A percentile compares a stretch with the other conserved stretches of the same genome.
phyloP scores from a whole-genome alignment of 2,888 invertebrate genomes.

The Chrysolina americana region DNA sequence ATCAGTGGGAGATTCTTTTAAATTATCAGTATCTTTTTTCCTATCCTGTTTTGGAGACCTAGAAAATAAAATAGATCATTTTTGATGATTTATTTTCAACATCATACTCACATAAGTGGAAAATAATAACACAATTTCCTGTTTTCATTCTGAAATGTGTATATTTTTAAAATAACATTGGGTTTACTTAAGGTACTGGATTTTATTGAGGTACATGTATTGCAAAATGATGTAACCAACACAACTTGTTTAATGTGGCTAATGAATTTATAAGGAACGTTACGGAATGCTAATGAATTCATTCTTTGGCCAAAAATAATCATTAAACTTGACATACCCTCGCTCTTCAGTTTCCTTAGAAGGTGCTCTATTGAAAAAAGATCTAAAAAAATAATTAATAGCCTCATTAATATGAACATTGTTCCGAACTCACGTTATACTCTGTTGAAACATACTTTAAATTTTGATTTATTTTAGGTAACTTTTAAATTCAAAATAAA shows the following conservation, averaged over 20 bases:
- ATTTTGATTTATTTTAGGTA: not conserved
- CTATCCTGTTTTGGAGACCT: not conserved
- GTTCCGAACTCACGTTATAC: constrained; percentile 63
- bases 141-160: not conserved
- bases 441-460: constrained; percentile 62
- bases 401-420: not conserved
- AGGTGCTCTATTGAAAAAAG: constrained; percentile 44
- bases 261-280: not conserved
- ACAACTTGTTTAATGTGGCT: not conserved
- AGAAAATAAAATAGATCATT: constrained; percentile 8
- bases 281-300: not conserved
- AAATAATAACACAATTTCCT: not conserved
- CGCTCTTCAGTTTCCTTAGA: constrained; percentile 33
- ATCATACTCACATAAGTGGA: not conserved
- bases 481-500: not conserved
- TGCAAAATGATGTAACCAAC: not conserved
- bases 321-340: constrained; percentile 44
- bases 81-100: not conserved
- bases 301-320: not conserved
- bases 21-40: not conserved
- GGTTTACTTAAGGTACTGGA: not conserved
- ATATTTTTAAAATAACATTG: not conserved
- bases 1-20: not conserved
- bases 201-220: not conserved
- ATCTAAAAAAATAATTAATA: constrained; percentile 31